phyloP scores from a whole-genome alignment of 2,113 vertebrate species.

The Heterotilapia buettikoferi region DNA sequence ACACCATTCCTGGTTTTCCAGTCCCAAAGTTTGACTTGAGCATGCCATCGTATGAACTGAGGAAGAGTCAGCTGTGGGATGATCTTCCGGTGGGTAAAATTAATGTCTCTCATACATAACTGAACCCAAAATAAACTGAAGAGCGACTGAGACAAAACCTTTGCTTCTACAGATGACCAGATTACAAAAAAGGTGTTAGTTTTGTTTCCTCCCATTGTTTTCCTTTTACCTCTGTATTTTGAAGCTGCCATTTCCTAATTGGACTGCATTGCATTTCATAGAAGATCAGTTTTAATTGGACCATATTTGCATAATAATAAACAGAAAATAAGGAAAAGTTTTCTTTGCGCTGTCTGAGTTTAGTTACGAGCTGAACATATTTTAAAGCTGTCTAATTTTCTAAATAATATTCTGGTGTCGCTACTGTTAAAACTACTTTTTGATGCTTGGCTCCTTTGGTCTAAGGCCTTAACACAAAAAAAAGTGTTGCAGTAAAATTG shows the following conservation, averaged over 20 bases:
- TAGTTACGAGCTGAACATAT: not conserved
- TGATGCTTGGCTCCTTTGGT: not conserved
- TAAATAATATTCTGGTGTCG: not conserved
- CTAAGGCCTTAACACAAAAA: not conserved
- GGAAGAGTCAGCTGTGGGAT: constrained; percentile 95
- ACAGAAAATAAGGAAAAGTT: not conserved
- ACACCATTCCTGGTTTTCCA: constrained; percentile 94
- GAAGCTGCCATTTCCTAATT: constrained; percentile 23
- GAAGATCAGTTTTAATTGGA: constrained; percentile 51
- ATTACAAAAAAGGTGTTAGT: not conserved
- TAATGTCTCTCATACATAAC: not conserved
- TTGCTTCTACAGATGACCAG: not conserved
- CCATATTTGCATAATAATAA: constrained; percentile 37
- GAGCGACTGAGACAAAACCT: not conserved
- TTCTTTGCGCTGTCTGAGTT: not conserved
- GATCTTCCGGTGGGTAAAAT: constrained; percentile 84
- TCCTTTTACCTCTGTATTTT: constrained; percentile 2
- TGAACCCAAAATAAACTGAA: not conserved
- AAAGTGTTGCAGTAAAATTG: constrained; percentile 27
- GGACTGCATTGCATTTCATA: constrained; percentile 5
- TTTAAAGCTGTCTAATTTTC: constrained; percentile 8
- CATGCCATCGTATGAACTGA: constrained; percentile 89
- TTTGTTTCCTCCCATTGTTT: not conserved
- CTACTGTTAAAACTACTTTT: constrained; percentile 8
- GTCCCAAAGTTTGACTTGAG: constrained; percentile 91